A percentile compares a stretch with the other conserved stretches of the same genome.
These are phyloP conservation scores for Ameiurus melas DNA, from an alignment of 2,113 vertebrate genomes.

Conservation along the genomic window DNA sequence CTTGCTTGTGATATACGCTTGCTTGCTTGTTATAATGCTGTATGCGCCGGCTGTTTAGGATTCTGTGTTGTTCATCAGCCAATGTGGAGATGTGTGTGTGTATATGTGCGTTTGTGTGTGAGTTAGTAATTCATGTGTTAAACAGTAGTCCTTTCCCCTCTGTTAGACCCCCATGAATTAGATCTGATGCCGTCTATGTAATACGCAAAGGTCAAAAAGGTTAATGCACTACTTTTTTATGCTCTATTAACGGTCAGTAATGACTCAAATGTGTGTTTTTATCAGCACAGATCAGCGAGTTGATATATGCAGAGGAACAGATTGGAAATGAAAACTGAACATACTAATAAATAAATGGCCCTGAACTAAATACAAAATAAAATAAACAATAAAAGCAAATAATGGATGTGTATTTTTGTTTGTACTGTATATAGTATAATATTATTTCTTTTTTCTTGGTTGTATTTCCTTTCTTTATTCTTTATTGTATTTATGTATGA, in stretches of 20 bases:
- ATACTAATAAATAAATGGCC: neutral
- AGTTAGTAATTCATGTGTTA: neutral
- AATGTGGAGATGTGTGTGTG: neutral
- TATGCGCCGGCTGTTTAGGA: neutral
- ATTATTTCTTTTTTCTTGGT: neutral
- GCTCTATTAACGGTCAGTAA: neutral
- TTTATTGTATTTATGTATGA: neutral
- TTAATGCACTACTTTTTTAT: neutral
- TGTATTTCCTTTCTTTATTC: neutral
- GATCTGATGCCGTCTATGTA: neutral
- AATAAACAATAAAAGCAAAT: neutral
- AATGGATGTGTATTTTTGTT: neutral
- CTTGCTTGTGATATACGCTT: too few relatives aligned
- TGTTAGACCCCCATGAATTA: slow-evolving; percentile 2
- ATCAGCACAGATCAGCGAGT: neutral
- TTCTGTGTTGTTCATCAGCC: neutral
- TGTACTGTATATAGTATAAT: neutral
- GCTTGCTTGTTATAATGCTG: neutral
- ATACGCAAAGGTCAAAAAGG: neutral
- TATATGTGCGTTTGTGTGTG: neutral
- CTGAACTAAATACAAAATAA: neutral
- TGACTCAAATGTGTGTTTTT: neutral
- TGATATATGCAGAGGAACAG: neutral
- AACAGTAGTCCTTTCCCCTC: neutral
- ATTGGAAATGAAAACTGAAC: neutral